Base-by-base conservation (phyloP, 1,140 invertebrate species). In the Ooceraea biroi region DNA sequence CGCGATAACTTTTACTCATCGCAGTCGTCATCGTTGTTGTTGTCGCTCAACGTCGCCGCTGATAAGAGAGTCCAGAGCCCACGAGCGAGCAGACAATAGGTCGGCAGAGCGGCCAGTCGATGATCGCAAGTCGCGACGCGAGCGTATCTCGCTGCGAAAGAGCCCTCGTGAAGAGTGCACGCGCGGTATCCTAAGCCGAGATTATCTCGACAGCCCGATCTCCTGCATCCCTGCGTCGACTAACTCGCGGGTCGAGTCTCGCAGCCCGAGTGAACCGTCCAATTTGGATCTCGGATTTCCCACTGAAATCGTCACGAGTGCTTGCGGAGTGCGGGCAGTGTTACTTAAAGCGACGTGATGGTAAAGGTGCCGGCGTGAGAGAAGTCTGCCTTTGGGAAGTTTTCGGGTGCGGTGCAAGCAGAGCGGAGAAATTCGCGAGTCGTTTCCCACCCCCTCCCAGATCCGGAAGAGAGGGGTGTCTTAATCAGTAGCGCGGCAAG, bases 1-100 rank as follows among this genome's bases (percentile, higher is more conserved):
- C 3, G 3, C 17, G 76, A 80, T 80, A 80, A 80, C 76, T 69
- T 58, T 80, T 71, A 50, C 7, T 46, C 76, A 36, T 36, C 36
- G 36, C 7, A 2, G 36, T 7, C 36, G 7, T 36, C 36, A 7
- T 7, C 36, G 36, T n/a, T n/a, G n/a, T n/a, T n/a, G 2, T 27
- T 12, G 48, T 52, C 41, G 63, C 48, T 61, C 19, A 41, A 14
- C 44, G 17, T 50, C 11, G 65, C 50, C 25, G 19, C 17, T 14
- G 76, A 80, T 80, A 80, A 80, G 65, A 10, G 7, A 41, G 44
- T 12, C 44, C 14, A n/a, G 27, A 52, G 41, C 44, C 22, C 7
- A 46, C 63, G 76, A 57, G 17, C 46, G 61, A 19, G 50, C n/a
- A 19, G 48, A 69, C 48, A 76, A 76, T 30, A 76, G 4, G 1